These are phyloP conservation scores for Ectropis grisescens DNA, from an alignment of 1,140 invertebrate species.

Conservation along the genomic window DNA sequence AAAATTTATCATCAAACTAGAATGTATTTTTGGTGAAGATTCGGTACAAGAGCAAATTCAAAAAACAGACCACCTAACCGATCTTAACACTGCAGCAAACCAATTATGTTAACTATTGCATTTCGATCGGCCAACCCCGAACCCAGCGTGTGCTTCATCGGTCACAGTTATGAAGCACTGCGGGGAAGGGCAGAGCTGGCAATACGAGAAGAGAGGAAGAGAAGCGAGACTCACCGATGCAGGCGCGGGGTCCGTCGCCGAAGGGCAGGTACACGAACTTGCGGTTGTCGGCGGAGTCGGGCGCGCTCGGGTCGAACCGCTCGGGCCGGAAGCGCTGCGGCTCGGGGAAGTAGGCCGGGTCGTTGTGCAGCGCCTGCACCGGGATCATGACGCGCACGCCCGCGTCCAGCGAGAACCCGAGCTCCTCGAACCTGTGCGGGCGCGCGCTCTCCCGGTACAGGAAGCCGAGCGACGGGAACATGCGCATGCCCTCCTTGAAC, in stretches of 20 bases:
- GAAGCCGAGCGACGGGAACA: conserved; percentile 50
- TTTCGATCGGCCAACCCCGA: too few relatives aligned
- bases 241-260: conserved; percentile 34
- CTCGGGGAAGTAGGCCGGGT: conserved; percentile 67
- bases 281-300: conserved; percentile 30
- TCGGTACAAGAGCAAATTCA: too few relatives aligned
- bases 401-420: conserved; percentile 41
- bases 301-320: conserved; percentile 58
- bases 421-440: conserved; percentile 51
- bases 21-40: too few relatives aligned
- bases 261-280: conserved; percentile 51
- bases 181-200: not conserved
- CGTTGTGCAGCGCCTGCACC: conserved; percentile 65
- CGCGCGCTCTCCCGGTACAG: conserved; percentile 43
- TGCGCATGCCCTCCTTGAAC: conserved; percentile 61
- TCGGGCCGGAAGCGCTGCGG: conserved; percentile 72
- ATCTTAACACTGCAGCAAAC: not conserved
- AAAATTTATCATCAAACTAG: too few relatives aligned
- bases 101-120: too few relatives aligned
- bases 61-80: not conserved
- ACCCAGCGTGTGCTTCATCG: too few relatives aligned
- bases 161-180: not conserved
- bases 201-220: not conserved
- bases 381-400: conserved; percentile 41
- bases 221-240: conserved; percentile 24